Conservation (phyloP, 2,797 vertebrate species). For the Otus scops region DNA sequence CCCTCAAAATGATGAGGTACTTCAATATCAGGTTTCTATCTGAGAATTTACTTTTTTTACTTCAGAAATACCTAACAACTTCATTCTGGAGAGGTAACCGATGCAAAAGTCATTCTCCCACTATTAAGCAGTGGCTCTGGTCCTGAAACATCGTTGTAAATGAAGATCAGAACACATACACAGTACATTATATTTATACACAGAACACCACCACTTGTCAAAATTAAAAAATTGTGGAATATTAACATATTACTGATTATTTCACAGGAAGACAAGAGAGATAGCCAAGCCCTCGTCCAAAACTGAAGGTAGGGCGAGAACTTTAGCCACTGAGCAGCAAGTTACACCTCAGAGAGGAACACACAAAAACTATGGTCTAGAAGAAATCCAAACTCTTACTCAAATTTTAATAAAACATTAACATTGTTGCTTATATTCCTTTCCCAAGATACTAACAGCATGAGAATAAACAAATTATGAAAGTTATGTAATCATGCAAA, state of each 20-base stretch:
- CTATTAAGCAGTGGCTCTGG: background rate
- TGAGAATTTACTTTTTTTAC: too few species aligned
- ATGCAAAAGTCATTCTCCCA: background rate
- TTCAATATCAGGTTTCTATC: background rate
- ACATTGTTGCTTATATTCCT: background rate
- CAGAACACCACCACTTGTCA: fast-evolving
- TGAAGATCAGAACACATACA: background rate
- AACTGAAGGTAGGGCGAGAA: background rate
- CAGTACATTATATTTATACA: too few species aligned
- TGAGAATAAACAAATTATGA: background rate
- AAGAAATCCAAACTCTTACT: background rate
- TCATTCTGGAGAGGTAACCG: background rate
- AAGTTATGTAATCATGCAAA: slow-evolving; percentile 51
- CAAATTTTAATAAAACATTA: background rate
- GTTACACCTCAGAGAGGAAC: background rate
- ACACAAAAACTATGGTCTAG: background rate
- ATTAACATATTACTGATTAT: background rate
- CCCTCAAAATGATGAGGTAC: background rate
- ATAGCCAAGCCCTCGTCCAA: background rate
- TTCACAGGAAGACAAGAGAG: background rate
- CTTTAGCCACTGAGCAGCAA: background rate
- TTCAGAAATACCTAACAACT: background rate
- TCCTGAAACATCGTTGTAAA: background rate
- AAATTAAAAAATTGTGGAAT: background rate
- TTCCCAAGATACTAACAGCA: background rate